phyloP scores from a whole-genome alignment of 2,888 invertebrate genomes.

The Drosophila affinis region DNA sequence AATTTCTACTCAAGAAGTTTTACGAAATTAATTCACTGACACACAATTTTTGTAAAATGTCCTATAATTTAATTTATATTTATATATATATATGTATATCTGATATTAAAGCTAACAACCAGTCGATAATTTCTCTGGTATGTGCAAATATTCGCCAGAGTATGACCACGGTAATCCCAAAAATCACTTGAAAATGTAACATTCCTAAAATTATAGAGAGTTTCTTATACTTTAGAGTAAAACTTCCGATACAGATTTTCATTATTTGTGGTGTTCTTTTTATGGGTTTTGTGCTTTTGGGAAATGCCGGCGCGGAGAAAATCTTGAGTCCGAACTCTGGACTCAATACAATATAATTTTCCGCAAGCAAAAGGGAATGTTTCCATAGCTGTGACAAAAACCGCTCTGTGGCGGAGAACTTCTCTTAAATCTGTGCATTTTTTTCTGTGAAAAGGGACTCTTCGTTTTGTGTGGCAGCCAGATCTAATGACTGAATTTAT shows the following conservation, averaged over 20 bases:
- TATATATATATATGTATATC: not conserved
- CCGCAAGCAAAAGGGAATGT: too few species aligned
- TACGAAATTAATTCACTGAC: too few species aligned
- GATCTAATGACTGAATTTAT: constrained; percentile 21
- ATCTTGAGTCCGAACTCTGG: too few species aligned
- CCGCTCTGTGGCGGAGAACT: too few species aligned
- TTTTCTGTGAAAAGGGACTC: too few species aligned
- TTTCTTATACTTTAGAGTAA: not conserved
- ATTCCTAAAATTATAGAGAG: not conserved
- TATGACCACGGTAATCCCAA: too few species aligned
- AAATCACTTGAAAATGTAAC: not conserved
- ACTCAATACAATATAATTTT: too few species aligned
- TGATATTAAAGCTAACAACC: not conserved
- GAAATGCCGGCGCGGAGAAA: not conserved
- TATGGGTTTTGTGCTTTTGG: not conserved
- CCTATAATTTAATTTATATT: not conserved
- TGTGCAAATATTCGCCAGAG: too few species aligned
- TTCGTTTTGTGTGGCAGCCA: not conserved
- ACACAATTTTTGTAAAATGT: too few species aligned
- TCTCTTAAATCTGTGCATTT: too few species aligned
- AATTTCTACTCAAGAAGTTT: too few species aligned
- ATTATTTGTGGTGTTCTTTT: not conserved
- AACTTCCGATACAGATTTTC: not conserved
- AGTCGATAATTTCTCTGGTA: not conserved
- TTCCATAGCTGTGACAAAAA: too few species aligned